Conservation (phyloP, 2,797 vertebrate genomes). For the Chiroxiphia lanceolata region DNA sequence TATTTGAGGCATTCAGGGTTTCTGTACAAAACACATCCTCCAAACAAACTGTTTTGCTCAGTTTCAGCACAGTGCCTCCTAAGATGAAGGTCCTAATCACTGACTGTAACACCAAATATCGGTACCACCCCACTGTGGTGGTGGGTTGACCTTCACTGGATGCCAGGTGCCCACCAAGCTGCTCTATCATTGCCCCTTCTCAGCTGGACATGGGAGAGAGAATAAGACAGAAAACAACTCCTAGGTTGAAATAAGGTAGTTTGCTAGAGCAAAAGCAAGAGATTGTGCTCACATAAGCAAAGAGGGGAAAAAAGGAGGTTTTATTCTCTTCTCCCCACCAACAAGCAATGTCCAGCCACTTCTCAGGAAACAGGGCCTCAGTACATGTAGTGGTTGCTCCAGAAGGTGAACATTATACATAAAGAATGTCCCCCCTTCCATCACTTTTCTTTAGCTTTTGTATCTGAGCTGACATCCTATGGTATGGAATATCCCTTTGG, state of each 20-base stretch:
- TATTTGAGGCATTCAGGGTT: neutral
- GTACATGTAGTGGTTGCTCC: fast-evolving
- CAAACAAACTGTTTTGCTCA: neutral
- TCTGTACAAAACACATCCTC: neutral
- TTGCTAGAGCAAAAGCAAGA: neutral
- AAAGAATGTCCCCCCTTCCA: neutral
- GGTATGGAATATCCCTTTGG: neutral
- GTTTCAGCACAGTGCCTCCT: neutral
- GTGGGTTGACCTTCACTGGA: neutral
- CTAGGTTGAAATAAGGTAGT: neutral
- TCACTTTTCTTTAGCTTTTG: neutral
- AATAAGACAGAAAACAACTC: neutral
- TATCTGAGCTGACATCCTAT: neutral
- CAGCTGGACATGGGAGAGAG: neutral
- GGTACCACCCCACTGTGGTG: too few relatives aligned
- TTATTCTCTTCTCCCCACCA: neutral
- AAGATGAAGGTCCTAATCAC: neutral
- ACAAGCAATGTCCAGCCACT: neutral
- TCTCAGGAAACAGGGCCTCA: neutral
- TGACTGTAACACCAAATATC: neutral
- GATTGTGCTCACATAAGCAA: neutral
- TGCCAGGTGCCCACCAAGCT: neutral
- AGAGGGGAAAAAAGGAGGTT: neutral
- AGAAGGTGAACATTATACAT: neutral
- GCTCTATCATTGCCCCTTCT: neutral